Evolutionary conservation across 2,797 vertebrate species (phyloP), one percentile per base, ranked within the genome.

Genomic region (Amblyraja radiata): DNA sequence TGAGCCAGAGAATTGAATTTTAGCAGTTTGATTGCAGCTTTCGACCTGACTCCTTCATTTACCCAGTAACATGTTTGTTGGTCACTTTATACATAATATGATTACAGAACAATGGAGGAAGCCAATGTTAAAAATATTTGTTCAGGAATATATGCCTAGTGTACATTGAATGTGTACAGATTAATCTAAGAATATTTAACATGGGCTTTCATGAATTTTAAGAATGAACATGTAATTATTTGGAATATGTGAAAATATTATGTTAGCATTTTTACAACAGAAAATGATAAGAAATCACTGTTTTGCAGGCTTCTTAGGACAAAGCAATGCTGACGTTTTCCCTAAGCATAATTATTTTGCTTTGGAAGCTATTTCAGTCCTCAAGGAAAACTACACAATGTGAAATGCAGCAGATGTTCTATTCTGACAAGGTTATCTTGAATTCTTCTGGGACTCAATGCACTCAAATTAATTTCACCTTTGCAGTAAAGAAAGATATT

Each of bases 401-500:
- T 88, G 84, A 65, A 88, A 14, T 86, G 83, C 13, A 10, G 58
- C 58, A 86, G 58, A 16, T n/a, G 58, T 61, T 63, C 58, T 14
- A 11, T 86, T 63, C 83, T 86, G 83, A 86, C 54, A 61, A 28
- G 28, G 25, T 86, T 86, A n/a, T 58, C 61, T 63, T 88, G 61
- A 88, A 36, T 36, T 88, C 61, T 65, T 88, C 16, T 88, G 84
- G 84, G 61, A 88, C 6, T 2, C n/a, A 65, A 14, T 13, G n/a
- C 28, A 65, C n/a, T 65, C 84, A 88, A 88, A 88, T 88, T 88
- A 65, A 88, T 88, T 88, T 63, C 61, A 63, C 5, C 25, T 65
- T 65, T 88, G 16, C 84, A 32, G 14, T 65, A 13, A 14, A 28
- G 18, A 32, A n/a, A 88, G 14, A 16, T 32, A 23, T 18, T 63